phyloP scores from a whole-genome alignment of 2,888 invertebrate genomes.

The Acanthosepion lycidas region DNA sequence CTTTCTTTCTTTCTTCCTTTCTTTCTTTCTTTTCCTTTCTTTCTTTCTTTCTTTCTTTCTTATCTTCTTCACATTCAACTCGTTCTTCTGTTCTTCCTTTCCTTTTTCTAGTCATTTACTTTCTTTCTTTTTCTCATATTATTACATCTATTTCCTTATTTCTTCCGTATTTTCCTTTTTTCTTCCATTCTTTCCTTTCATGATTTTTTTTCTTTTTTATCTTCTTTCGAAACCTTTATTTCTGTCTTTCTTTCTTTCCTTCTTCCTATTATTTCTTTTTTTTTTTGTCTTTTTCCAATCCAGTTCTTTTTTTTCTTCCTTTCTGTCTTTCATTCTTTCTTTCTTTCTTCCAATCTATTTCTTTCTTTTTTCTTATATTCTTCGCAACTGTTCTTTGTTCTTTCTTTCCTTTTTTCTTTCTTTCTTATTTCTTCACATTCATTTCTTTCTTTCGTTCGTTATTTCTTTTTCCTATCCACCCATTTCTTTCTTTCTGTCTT shows the following conservation, averaged over 20 bases:
- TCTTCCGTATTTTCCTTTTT: not conserved
- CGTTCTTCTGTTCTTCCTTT: no score
- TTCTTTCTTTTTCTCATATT: no score
- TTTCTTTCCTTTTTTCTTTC: not conserved
- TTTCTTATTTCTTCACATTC: not conserved
- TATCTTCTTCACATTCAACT: no score
- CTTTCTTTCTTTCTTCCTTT: no score
- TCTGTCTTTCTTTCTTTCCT: not conserved
- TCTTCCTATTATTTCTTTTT: not conserved
- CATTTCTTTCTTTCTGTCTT: not conserved
- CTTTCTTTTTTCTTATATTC: not conserved
- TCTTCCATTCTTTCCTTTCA: not conserved
- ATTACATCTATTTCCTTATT: not conserved
- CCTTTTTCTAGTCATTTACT: no score
- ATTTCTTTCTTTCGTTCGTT: not conserved
- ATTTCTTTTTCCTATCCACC: no score
- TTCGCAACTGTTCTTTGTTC: not conserved
- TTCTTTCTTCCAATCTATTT: no score
- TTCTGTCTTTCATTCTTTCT: no score
- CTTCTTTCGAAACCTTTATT: not conserved
- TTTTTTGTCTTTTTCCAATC: no score
- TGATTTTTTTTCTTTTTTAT: not conserved
- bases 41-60: no score
- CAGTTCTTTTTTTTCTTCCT: no score
- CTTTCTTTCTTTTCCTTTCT: no score